These are phyloP conservation scores for Anthoptus insignis DNA, from an alignment of 2,888 invertebrate species.

Conservation along the genomic window DNA sequence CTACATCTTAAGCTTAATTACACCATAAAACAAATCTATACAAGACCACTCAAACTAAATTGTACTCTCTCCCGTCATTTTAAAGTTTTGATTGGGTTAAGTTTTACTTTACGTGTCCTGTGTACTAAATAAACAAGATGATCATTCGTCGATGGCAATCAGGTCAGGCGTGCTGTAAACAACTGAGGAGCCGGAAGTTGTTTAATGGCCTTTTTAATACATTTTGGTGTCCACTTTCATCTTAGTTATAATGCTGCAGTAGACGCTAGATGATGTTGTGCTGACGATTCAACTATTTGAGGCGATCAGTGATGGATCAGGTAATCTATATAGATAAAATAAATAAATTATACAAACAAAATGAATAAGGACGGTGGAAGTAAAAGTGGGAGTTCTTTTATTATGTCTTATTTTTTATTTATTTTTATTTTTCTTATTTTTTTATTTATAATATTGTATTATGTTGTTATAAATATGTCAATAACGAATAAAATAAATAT, in stretches of 20 bases:
- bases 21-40: slow-evolving; percentile 54
- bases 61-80: background rate
- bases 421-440: too few species aligned
- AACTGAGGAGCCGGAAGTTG: slow-evolving; percentile 48
- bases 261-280: background rate
- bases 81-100: slow-evolving; percentile 6
- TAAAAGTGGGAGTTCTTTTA: too few species aligned
- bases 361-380: too few species aligned
- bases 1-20: slow-evolving; percentile 59
- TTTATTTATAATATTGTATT: too few species aligned
- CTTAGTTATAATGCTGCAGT: background rate
- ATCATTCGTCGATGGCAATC: slow-evolving; percentile 54
- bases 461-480: too few species aligned
- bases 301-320: too few species aligned
- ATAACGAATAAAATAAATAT: too few species aligned
- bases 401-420: too few species aligned
- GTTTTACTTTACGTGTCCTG: slow-evolving; percentile 14
- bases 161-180: slow-evolving; percentile 53
- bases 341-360: too few species aligned
- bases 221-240: background rate
- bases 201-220: slow-evolving; percentile 45
- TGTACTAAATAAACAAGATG: slow-evolving; percentile 55
- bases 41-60: background rate
- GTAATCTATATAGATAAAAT: too few species aligned
- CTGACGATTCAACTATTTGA: background rate